These are phyloP conservation scores for Polydrusus tereticollis DNA, from an alignment of 2,888 invertebrate species.

Conservation along the genomic window DNA sequence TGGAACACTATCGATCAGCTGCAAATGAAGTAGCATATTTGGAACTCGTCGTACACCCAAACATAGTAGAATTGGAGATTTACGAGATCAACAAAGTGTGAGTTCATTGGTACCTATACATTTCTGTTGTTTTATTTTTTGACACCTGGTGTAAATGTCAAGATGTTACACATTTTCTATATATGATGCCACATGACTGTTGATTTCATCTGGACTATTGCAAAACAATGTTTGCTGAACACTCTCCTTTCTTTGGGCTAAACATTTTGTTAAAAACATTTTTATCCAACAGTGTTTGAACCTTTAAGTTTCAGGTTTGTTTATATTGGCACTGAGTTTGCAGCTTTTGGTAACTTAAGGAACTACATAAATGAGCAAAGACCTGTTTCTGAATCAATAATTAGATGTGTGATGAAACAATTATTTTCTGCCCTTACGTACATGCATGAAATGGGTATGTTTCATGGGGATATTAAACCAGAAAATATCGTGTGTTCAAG, in stretches of 20 bases:
- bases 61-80: slow-evolving; percentile 40
- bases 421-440: slow-evolving; percentile 45
- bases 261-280: background rate
- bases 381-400: slow-evolving; percentile 25
- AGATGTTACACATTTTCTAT: no score
- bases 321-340: slow-evolving; percentile 50
- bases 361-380: slow-evolving; percentile 19
- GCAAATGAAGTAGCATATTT: slow-evolving; percentile 51
- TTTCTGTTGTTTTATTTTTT: no score
- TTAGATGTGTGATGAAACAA: slow-evolving; percentile 48
- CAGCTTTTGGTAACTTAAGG: slow-evolving; percentile 37
- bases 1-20: slow-evolving; percentile 9
- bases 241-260: no score
- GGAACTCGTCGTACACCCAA: slow-evolving; percentile 44
- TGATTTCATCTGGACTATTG: no score
- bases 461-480: slow-evolving; percentile 52
- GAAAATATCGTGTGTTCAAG: slow-evolving; percentile 48
- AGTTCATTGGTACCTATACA: no score
- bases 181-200: no score
- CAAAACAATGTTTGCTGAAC: no score
- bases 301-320: slow-evolving; percentile 47
- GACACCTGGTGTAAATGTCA: no score
- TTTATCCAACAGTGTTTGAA: background rate
- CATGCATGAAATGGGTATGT: slow-evolving; percentile 45
- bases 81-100: slow-evolving; percentile 47